phyloP scores from a whole-genome alignment of 92 coral and sea anemone species.

The Metridium senile region DNA sequence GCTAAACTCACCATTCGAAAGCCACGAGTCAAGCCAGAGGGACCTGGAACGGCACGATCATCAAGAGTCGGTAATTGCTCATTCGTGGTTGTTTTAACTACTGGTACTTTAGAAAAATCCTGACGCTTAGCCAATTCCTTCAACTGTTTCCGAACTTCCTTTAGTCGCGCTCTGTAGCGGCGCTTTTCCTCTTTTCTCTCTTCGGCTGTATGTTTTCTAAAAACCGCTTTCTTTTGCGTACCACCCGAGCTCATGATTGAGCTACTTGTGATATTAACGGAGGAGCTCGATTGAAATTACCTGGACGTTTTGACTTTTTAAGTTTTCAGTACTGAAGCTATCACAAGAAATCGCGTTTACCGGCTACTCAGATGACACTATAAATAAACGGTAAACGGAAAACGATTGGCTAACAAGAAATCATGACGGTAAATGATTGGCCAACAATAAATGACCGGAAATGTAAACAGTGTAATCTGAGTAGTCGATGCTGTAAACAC shows the following conservation, averaged over 20 bases:
- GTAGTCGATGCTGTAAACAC: neutral
- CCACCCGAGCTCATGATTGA: neutral
- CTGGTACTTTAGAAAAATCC: no score
- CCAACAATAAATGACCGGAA: neutral
- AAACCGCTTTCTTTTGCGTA: neutral
- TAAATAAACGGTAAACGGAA: no score
- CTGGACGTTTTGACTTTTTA: neutral
- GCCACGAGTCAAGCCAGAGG: neutral
- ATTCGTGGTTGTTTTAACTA: neutral
- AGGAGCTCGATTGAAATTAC: neutral
- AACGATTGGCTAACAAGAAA: no score
- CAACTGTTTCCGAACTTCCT: neutral
- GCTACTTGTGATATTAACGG: no score
- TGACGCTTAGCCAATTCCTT: neutral
- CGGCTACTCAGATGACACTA: neutral
- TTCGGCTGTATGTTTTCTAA: neutral
- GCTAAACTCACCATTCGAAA: neutral
- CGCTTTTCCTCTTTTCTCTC: neutral
- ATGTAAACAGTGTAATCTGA: neutral
- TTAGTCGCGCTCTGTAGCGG: neutral
- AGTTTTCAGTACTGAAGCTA: neutral
- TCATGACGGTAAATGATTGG: neutral
- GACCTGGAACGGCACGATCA: neutral
- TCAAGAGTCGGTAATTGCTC: neutral
- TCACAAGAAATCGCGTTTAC: neutral